Conservation (phyloP, 1,140 invertebrate genomes). For the Oryctes rhinoceros region DNA sequence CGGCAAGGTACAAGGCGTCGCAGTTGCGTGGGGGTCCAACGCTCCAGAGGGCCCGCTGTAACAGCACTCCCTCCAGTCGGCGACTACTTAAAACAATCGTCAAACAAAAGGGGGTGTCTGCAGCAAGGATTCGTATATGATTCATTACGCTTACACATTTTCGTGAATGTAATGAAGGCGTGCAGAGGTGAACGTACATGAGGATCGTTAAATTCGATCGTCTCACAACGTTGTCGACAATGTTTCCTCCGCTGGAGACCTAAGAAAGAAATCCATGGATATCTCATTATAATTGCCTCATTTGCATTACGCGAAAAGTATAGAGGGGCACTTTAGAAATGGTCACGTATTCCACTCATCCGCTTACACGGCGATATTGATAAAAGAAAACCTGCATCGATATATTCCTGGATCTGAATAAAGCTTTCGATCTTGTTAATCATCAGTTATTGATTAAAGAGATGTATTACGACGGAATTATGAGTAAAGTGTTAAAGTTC, state of each 20-base stretch:
- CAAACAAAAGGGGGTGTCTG: constrained; percentile 22
- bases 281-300: background rate
- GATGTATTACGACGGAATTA: no score
- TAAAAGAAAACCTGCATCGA: no score
- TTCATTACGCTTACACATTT: constrained; percentile 32
- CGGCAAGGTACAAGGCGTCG: background rate
- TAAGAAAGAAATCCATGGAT: no score
- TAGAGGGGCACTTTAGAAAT: background rate
- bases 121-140: background rate
- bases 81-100: constrained; percentile 12
- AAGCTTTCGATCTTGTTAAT: no score
- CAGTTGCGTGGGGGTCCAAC: constrained; percentile 29
- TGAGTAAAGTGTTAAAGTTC: no score
- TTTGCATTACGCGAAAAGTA: background rate
- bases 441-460: no score
- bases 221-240: constrained; percentile 1
- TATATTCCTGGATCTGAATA: no score
- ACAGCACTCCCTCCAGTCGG: background rate
- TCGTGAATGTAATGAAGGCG: constrained; percentile 19
- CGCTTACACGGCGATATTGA: no score
- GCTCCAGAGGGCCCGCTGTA: no score
- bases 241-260: background rate
- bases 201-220: background rate
- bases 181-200: background rate
- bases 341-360: no score